Evolutionary conservation across 2,888 invertebrate genomes (phyloP).

Genomic region (Bellardia bayeri): DNA sequence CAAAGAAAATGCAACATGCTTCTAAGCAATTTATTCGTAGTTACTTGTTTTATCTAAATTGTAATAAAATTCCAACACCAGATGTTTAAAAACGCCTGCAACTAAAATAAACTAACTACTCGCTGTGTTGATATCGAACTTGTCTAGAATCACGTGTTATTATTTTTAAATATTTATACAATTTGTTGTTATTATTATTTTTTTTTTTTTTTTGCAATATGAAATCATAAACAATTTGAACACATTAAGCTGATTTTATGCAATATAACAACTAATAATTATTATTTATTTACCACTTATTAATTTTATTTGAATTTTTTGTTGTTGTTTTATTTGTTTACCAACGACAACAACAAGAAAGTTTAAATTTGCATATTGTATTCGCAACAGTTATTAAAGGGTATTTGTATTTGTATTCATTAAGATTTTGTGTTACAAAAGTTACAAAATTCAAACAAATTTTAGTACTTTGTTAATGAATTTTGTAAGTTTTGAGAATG

Average conservation of each 20-base stretch:
- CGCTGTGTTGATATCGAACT: conserved; percentile 12
- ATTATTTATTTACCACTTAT: conserved; percentile 15
- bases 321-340: neutral
- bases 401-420: neutral
- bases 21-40: no score
- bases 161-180: conserved; percentile 2
- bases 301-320: conserved; percentile 22
- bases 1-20: conserved; percentile 43
- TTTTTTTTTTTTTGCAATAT: conserved; percentile 20
- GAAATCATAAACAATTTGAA: conserved; percentile 40
- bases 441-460: neutral
- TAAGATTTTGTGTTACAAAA: neutral
- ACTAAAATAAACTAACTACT: neutral
- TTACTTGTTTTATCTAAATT: conserved; percentile 51
- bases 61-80: conserved; percentile 58
- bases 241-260: conserved; percentile 23
- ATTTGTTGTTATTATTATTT: conserved; percentile 6
- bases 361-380: neutral
- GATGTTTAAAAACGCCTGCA: conserved; percentile 63
- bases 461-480: neutral
- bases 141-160: conserved; percentile 59
- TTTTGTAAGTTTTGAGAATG: neutral
- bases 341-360: neutral
- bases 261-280: conserved; percentile 29
- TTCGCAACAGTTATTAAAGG: neutral